phyloP scores from a whole-genome alignment of 37 sponge, comb jelly and placozoan species.

The Dysidea cf. avara region DNA sequence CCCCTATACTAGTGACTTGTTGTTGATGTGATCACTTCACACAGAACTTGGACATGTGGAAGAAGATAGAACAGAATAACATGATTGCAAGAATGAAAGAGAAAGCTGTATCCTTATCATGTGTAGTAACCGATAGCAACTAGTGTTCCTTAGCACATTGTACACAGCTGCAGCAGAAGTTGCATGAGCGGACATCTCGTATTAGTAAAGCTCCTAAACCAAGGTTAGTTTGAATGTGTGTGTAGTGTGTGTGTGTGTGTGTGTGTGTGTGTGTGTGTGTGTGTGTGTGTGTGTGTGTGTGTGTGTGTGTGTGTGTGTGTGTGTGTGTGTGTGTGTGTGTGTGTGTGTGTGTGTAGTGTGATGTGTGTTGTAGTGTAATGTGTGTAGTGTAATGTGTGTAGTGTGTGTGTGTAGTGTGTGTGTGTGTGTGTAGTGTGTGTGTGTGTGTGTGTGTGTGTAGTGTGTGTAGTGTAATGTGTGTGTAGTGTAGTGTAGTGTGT shows the following conservation, averaged over 20 bases:
- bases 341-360: no score
- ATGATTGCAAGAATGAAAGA: slow-evolving; percentile 70
- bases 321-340: slow-evolving; percentile 8
- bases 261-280: slow-evolving; percentile 15
- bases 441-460: no score
- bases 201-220: not conserved
- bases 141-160: not conserved
- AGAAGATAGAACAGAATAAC: slow-evolving; percentile 67
- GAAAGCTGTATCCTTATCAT: slow-evolving; percentile 53
- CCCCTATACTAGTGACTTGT: not conserved
- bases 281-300: slow-evolving; percentile 9
- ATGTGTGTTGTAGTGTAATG: no score
- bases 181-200: not conserved
- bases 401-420: not conserved
- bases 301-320: slow-evolving; percentile 2
- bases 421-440: not conserved
- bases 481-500: no score
- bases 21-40: not conserved
- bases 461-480: no score
- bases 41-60: slow-evolving; percentile 51
- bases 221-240: not conserved
- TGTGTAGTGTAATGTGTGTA: no score
- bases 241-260: slow-evolving; percentile 8
- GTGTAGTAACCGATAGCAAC: not conserved
- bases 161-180: not conserved